Evolutionary conservation across 1,140 invertebrate genomes (phyloP), one percentile per base, ranked within the genome.

Genomic region (Pseudachorutes palmiensis): DNA sequence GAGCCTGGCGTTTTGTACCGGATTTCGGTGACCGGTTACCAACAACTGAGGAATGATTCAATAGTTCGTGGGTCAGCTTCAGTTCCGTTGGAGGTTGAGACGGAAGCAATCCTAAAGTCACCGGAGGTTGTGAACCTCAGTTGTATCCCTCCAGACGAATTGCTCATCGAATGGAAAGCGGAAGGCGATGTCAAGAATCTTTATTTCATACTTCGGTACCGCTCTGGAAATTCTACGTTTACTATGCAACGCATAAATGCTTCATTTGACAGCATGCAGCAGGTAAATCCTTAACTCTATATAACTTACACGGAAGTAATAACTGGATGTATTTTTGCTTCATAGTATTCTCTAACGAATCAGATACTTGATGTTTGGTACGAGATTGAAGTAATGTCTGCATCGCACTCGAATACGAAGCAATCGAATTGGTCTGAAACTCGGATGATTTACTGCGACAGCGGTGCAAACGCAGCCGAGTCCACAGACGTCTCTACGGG

Each of bases 101-200:
- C 51, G 51, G 5, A 16, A 24, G 24, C 3, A 16, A 26, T 22
- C 24, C 51, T 55, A 22, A 24, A 55, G 24, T 5, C 51, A 14
- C 51, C 51, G 24, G 9, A 24, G 51, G 51, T 55, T 55, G 51
- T 55, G 51, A 55, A 24, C 51, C 24, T 55, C 24, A 55, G 51
- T 55, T 55, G 51, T 55, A 26, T 55, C 51, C 51, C 51, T 55
- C 51, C 51, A 19, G 51, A 55, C 24, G 51, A 12, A 22, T 14
- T 55, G 14, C 51, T 55, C 51, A 55, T 55, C 24, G 51, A 55
- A 55, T 55, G 51, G 51, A 16, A n/a, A n/a, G n/a, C 51, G 3
- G 9, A 12, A 5, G 51, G 24, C 24, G 5, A 14, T 16, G 5
- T 14, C 51, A 9, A 9, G 9, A 22, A 55, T 55, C 51, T 55